These are phyloP conservation scores for Pituophis catenifer DNA, from an alignment of 2,113 vertebrate genomes.

Conservation along the genomic window DNA sequence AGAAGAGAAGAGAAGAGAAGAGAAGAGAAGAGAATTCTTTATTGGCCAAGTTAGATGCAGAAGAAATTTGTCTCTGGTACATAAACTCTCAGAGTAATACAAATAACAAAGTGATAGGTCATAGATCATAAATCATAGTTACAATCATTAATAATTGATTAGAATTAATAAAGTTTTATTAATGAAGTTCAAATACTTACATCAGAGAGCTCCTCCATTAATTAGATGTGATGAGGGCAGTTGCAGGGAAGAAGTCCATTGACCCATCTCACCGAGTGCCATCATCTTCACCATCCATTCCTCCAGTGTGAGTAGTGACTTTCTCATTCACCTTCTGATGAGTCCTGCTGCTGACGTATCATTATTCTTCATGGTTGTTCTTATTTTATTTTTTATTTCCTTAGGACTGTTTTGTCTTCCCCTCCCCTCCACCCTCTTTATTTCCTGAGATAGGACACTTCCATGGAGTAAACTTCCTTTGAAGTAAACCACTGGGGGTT, in stretches of 20 bases:
- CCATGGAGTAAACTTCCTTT: not conserved
- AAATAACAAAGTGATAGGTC: not conserved
- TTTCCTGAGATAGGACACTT: not conserved
- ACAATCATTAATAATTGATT: not conserved
- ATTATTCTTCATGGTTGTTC: not conserved
- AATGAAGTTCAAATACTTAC: not conserved
- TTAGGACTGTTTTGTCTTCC: not conserved
- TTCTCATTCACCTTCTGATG: not conserved
- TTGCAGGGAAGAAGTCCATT: not conserved
- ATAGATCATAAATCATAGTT: not conserved
- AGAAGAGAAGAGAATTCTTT: not conserved
- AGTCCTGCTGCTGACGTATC: not conserved
- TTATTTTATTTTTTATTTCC: not conserved
- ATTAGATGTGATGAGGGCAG: not conserved
- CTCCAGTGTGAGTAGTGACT: not conserved
- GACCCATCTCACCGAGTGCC: not conserved
- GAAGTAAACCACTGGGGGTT: not conserved
- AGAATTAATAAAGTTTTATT: not conserved
- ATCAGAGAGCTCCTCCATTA: not conserved
- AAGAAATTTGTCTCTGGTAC: not conserved
- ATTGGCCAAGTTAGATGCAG: not conserved
- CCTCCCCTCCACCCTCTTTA: not conserved
- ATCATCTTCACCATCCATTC: not conserved
- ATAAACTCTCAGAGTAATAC: not conserved
- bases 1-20: not conserved